Conservation (phyloP, 2,888 invertebrate genomes). For the Zaprionus lineosus region DNA sequence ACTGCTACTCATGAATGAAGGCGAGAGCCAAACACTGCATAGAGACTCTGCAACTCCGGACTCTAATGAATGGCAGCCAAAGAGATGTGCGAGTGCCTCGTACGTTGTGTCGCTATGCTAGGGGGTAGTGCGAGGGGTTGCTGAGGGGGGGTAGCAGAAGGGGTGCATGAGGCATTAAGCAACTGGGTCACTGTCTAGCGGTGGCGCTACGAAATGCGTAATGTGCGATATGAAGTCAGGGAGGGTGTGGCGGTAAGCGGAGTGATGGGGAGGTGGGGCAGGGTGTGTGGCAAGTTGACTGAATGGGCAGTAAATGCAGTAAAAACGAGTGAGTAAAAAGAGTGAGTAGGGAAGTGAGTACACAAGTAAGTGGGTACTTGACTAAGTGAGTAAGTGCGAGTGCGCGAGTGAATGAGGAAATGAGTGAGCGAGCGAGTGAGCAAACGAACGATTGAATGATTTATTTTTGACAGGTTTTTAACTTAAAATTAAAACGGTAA, state of each 20-base stretch:
- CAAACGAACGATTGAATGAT: slow-evolving; percentile 78
- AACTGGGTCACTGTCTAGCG: slow-evolving; percentile 68
- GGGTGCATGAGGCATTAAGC: slow-evolving; percentile 18
- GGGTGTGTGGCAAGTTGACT: background rate
- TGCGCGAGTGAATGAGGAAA: slow-evolving; percentile 4
- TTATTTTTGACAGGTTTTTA: slow-evolving; percentile 82
- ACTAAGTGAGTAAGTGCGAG: slow-evolving; percentile 38
- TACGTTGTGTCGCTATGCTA: too few species aligned
- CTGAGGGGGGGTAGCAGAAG: background rate
- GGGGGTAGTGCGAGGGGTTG: background rate
- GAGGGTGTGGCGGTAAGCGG: background rate
- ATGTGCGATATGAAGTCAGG: slow-evolving; percentile 37
- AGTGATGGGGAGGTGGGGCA: background rate
- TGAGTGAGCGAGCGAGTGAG: slow-evolving; percentile 27
- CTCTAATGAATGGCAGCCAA: slow-evolving; percentile 47
- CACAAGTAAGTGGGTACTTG: background rate
- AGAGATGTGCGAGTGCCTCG: slow-evolving; percentile 8
- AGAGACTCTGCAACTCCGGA: slow-evolving; percentile 12
- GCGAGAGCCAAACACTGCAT: background rate
- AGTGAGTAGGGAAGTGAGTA: background rate
- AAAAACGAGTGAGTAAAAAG: background rate
- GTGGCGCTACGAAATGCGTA: slow-evolving; percentile 59
- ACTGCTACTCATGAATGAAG: slow-evolving; percentile 66
- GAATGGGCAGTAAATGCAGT: too few species aligned
- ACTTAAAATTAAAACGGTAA: slow-evolving; percentile 82